These are phyloP conservation scores for Lacerta bilineata DNA, from an alignment of 2,797 vertebrate genomes.

Conservation along the genomic window DNA sequence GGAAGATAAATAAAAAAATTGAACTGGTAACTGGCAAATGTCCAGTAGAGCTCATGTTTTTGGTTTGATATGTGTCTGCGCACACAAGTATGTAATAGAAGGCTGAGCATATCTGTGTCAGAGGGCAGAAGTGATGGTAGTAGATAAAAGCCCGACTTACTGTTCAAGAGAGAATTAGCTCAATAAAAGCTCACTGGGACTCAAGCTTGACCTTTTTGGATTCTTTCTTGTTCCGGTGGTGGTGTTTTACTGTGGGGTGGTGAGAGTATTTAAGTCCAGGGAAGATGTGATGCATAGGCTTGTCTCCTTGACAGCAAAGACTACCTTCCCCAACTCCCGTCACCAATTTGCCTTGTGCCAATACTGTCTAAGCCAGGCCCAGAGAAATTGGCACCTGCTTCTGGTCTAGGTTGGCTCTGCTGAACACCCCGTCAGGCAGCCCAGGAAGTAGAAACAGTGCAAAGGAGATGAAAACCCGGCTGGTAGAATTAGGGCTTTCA, in stretches of 20 bases:
- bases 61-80: slow-evolving; percentile 72
- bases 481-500: background rate
- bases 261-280: background rate
- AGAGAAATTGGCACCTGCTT: background rate
- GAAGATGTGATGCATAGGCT: too few relatives aligned
- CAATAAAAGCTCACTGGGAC: slow-evolving; percentile 99
- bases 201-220: slow-evolving; percentile 53
- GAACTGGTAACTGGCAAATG: slow-evolving; percentile 77
- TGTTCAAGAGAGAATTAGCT: slow-evolving; percentile 80
- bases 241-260: background rate
- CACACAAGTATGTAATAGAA: slow-evolving; percentile 46
- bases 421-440: background rate
- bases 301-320: background rate
- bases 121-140: slow-evolving; percentile 62
- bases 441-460: too few relatives aligned
- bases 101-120: slow-evolving; percentile 59
- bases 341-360: background rate
- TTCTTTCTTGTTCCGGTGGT: background rate
- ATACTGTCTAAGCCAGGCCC: background rate
- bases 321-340: background rate
- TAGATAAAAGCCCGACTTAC: slow-evolving; percentile 80
- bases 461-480: too few relatives aligned
- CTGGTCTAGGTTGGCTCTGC: too few relatives aligned
- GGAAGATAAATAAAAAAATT: slow-evolving; percentile 66
- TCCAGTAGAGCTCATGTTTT: slow-evolving; percentile 78